These are phyloP conservation scores for Camelus bactrianus DNA, from an alignment of 2,113 vertebrate species.

Conservation along the genomic window DNA sequence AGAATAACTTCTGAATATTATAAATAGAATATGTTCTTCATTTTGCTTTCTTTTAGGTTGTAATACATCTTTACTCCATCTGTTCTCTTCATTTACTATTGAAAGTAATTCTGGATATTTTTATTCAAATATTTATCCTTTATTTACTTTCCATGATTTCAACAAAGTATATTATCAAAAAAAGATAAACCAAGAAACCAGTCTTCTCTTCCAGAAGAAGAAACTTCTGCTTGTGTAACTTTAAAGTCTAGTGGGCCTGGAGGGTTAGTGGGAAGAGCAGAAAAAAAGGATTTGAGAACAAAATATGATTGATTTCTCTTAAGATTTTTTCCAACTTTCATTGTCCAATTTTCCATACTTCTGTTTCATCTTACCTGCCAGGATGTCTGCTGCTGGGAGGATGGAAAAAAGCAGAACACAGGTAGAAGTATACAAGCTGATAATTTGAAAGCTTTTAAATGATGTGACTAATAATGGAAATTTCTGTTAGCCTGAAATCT, in stretches of 20 bases:
- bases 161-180: neutral
- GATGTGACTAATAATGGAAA: slow-evolving; percentile 4
- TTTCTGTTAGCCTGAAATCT: neutral
- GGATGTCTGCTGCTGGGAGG: slow-evolving; percentile 56
- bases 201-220: neutral
- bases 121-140: neutral
- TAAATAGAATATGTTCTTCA: neutral
- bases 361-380: slow-evolving; percentile 63
- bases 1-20: neutral
- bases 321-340: slow-evolving; percentile 36
- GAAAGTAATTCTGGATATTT: neutral
- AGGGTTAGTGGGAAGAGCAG: neutral
- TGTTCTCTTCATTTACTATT: neutral
- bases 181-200: neutral
- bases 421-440: slow-evolving; percentile 65
- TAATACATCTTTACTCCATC: neutral
- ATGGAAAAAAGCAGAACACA: slow-evolving; percentile 69
- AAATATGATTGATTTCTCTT: neutral
- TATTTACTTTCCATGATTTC: neutral
- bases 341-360: slow-evolving; percentile 60
- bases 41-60: neutral
- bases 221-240: neutral
- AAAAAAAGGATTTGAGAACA: neutral
- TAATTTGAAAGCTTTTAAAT: slow-evolving; percentile 66
- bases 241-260: neutral